These are phyloP conservation scores for Cossypha dichroa DNA, from an alignment of 2,797 vertebrate genomes.

Conservation along the genomic window DNA sequence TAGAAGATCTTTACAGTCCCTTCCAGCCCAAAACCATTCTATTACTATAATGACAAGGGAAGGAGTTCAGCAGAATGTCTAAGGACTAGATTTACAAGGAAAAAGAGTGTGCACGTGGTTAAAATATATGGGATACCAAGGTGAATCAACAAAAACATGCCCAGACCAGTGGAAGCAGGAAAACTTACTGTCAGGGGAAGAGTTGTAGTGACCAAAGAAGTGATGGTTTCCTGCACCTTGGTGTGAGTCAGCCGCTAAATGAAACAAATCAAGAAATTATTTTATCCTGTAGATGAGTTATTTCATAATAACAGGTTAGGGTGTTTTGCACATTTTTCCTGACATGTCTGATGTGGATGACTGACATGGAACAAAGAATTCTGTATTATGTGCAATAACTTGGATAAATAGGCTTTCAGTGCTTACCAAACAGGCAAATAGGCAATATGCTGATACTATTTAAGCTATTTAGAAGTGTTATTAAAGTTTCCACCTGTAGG, in stretches of 20 bases:
- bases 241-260: not conserved
- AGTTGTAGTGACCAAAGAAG: not conserved
- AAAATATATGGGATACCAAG: not conserved
- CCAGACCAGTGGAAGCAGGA: not conserved
- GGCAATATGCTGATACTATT: accelerated
- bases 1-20: not conserved
- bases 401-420: not conserved
- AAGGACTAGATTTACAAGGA: not conserved
- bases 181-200: not conserved
- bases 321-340: not conserved
- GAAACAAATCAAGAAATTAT: not conserved
- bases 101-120: accelerated
- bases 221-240: not conserved
- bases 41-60: not conserved
- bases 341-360: not conserved
- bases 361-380: not conserved
- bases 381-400: not conserved
- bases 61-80: not conserved
- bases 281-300: not conserved
- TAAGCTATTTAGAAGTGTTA: not conserved
- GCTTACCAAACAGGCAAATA: not conserved
- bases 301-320: not conserved
- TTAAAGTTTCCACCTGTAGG: not conserved
- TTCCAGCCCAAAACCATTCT: not conserved
- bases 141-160: not conserved